Evolutionary conservation across 2,888 invertebrate genomes (phyloP), one percentile per base, ranked within the genome.

Genomic region (Cyclophora albipunctata): DNA sequence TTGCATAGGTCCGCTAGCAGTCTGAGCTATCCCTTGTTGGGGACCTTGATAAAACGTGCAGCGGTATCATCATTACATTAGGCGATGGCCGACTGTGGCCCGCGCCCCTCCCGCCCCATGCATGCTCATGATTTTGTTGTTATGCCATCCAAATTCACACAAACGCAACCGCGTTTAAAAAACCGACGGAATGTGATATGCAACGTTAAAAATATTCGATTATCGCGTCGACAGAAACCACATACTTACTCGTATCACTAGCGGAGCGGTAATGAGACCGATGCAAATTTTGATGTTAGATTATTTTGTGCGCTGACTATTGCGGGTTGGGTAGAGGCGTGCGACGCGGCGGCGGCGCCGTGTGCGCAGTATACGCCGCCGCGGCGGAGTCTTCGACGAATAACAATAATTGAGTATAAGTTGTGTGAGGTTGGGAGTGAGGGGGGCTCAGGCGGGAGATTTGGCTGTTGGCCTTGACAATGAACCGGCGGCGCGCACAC

Each of bases 401-500:
- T 75, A 70, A 72, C 67, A 72, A 78, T 82, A 83, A 81, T 81
- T 78, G 81, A 72, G 68, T 70, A 66, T 67, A 69, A 71, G 70
- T 69, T 67, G 74, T 60, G 63, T 60, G 70, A 63, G 74, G 73
- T 68, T 43, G 68, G 74, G 73, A 74, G 74, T 69, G 71, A 69
- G 73, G 75, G 74, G 79, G 78, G 73, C 73, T 71, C 72, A 72
- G 76, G 80, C 81, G 78, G 81, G 81, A 85, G 84, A 85, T 87
- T 86, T 81, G 87, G 87, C 80, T 73, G 87, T 81, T 87, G 87
- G 85, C 87, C 86, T 87, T 87, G 86, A 82, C 84, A 86, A 80
- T 86, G 85, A 84, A 86, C 86, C 76, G 86, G 83, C 84, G 85
- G 81, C 81, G 74, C 82, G 72, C 85, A 82, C 83, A 84, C 84